phyloP scores from a whole-genome alignment of 2,113 vertebrate genomes.

The Blennius ocellaris region DNA sequence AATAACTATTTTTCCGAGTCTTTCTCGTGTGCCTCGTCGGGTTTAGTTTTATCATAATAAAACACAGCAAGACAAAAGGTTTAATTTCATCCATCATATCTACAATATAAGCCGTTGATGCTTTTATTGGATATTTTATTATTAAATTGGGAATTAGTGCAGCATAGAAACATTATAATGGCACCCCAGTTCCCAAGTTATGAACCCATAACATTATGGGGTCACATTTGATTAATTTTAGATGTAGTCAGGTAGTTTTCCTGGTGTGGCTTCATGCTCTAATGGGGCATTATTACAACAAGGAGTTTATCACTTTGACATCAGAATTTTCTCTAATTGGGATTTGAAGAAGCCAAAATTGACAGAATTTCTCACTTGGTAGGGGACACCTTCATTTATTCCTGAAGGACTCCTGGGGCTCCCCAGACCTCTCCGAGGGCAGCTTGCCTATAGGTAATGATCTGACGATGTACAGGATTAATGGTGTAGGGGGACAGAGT shows the following conservation, averaged over 20 bases:
- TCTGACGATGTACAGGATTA: constrained; percentile 59
- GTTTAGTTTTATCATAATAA: constrained; percentile 70
- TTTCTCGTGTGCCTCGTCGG: constrained; percentile 45
- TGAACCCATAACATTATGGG: constrained; percentile 49
- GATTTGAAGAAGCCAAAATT: background rate
- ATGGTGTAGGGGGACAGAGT: constrained; percentile 49
- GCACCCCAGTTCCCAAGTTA: constrained; percentile 42
- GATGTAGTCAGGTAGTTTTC: constrained; percentile 26
- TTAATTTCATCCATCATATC: constrained; percentile 65
- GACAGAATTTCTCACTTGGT: constrained; percentile 26
- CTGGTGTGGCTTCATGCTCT: constrained; percentile 9
- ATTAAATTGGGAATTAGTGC: constrained; percentile 76
- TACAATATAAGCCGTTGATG: constrained; percentile 35
- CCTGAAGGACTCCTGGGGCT: constrained; percentile 32
- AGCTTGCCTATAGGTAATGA: constrained; percentile 57
- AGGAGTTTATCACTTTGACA: background rate
- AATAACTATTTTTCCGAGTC: constrained; percentile 56
- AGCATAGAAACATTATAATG: constrained; percentile 54
- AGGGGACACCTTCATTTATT: constrained; percentile 25
- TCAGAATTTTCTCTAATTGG: constrained; percentile 31
- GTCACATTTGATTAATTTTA: constrained; percentile 51
- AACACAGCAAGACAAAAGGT: constrained; percentile 54
- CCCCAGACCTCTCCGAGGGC: constrained; percentile 22
- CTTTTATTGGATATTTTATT: constrained; percentile 69
- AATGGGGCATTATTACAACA: constrained; percentile 9